Conservation (phyloP, 2,888 invertebrate species). For the Platerodrilus igneus region DNA sequence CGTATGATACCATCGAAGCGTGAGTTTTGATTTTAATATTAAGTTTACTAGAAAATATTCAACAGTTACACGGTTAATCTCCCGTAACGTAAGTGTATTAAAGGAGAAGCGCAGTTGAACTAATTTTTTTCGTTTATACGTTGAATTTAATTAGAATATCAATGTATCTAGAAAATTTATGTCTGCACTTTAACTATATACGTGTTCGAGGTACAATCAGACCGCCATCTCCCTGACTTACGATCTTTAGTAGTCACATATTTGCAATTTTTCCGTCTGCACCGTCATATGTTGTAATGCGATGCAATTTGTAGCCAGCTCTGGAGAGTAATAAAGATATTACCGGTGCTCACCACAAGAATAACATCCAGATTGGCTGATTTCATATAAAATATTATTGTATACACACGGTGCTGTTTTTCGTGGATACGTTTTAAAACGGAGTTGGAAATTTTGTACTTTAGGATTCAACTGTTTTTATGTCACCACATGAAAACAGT, state of each 20-base stretch:
- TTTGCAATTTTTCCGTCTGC: conserved; percentile 43
- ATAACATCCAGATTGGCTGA: conserved; percentile 34
- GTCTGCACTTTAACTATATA: conserved; percentile 34
- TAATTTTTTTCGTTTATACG: no score
- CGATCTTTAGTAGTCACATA: conserved; percentile 38
- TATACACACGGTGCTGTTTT: no score
- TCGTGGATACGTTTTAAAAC: no score
- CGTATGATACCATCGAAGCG: conserved; percentile 16
- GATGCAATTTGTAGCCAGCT: conserved; percentile 41
- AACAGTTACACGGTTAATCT: no score
- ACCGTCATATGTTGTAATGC: conserved; percentile 41
- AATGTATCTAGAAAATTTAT: conserved; percentile 37
- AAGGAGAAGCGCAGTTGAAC: no score
- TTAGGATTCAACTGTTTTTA: no score
- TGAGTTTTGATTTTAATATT: no score
- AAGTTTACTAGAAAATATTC: no score
- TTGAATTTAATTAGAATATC: conserved; percentile 26
- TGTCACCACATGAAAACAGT: no score
- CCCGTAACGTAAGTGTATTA: no score
- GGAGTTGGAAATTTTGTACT: no score
- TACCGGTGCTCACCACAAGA: conserved; percentile 35
- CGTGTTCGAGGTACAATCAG: conserved; percentile 37
- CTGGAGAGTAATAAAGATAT: conserved; percentile 43
- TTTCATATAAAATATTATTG: conserved; percentile 23
- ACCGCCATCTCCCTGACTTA: conserved; percentile 36